Percentiles rank a stretch among this genome's conserved stretches.
Conservation (phyloP, 2,888 invertebrate genomes). For the Thera britannica region DNA sequence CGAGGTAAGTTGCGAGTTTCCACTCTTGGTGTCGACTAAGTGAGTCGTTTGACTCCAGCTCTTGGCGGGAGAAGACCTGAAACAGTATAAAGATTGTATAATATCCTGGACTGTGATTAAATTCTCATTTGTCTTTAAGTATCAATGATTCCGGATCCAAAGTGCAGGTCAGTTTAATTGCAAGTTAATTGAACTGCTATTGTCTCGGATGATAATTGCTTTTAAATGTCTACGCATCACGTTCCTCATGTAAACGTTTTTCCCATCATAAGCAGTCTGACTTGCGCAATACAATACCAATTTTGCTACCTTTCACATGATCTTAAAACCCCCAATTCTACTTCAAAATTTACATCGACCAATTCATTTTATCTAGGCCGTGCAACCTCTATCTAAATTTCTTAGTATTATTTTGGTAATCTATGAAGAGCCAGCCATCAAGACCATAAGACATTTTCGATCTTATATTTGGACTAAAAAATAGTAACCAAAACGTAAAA, state of each 20-base stretch:
- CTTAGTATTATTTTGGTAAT: no score
- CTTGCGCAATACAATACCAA: neutral
- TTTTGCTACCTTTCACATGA: neutral
- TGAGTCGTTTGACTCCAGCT: constrained; percentile 77
- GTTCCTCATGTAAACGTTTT: constrained; percentile 6
- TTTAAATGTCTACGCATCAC: constrained; percentile 12
- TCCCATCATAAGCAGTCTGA: neutral
- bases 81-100: constrained; percentile 47
- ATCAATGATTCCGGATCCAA: constrained; percentile 14
- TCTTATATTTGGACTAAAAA: no score
- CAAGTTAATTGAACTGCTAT: constrained; percentile 14
- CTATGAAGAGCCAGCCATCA: no score
- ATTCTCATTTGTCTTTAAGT: neutral
- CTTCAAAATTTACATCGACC: neutral
- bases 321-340: neutral
- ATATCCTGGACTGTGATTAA: constrained; percentile 1
- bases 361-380: no score
- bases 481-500: no score
- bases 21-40: constrained; percentile 83
- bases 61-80: constrained; percentile 85
- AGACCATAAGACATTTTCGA: no score
- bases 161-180: constrained; percentile 14
- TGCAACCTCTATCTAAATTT: no score
- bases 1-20: constrained; percentile 81
- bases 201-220: constrained; percentile 19